phyloP scores from a whole-genome alignment of 2,888 invertebrate species.

The Tetanocera ferruginea region DNA sequence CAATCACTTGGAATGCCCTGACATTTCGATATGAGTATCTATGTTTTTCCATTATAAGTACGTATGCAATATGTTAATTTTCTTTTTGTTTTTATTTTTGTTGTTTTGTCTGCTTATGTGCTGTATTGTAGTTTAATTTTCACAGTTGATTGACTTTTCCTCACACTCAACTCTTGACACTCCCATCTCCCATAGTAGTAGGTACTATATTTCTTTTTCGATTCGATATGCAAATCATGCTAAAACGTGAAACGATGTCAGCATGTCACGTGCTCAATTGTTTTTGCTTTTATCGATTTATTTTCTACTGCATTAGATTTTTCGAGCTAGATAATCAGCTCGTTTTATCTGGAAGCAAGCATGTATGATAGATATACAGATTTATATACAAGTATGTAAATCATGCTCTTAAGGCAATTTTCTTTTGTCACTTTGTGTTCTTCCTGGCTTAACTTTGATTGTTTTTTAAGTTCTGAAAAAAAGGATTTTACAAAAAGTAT shows the following conservation, averaged over 20 bases:
- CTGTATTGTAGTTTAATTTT: constrained; percentile 26
- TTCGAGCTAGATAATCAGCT: not conserved
- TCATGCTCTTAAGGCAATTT: too few relatives aligned
- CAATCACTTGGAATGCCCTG: too few relatives aligned
- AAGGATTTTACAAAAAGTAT: too few relatives aligned
- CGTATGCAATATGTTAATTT: not conserved
- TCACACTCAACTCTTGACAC: not conserved
- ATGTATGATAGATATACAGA: too few relatives aligned
- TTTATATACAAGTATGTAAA: too few relatives aligned
- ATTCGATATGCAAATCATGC: not conserved
- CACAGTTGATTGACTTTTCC: constrained; percentile 32
- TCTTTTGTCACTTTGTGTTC: too few relatives aligned
- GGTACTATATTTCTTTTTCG: too few relatives aligned
- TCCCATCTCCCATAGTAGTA: not conserved
- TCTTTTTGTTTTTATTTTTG: constrained; percentile 2
- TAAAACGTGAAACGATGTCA: not conserved
- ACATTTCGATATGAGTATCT: too few relatives aligned
- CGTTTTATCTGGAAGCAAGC: not conserved
- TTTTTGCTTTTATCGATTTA: not conserved
- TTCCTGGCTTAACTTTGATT: too few relatives aligned
- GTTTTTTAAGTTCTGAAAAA: too few relatives aligned
- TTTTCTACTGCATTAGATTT: not conserved
- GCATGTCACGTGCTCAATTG: constrained; percentile 11
- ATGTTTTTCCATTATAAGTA: too few relatives aligned
- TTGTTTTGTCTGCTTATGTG: not conserved